Base-by-base conservation (phyloP, 2,113 vertebrate species). In the Rhinoderma darwinii region DNA sequence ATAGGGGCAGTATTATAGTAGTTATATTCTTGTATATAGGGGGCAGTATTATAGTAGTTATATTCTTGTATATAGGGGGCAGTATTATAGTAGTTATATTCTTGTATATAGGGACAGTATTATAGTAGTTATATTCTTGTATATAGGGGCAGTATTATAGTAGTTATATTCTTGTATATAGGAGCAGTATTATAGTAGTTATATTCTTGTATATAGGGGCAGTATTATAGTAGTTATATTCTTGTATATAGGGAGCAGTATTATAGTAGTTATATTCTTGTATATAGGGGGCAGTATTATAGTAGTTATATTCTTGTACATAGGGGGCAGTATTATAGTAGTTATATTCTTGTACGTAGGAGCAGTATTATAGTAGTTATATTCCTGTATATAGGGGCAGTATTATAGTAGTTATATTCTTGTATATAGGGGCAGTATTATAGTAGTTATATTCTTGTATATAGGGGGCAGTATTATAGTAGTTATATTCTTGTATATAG, bases 381-480 rank as follows among this genome's bases (percentile, higher is more conserved):
- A 63, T 63, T 63, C 59, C 14, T 63, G 59, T 63, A 63, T n/a
- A n/a, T n/a, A n/a, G n/a, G n/a, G n/a, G n/a, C 59, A 63, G 59
- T 63, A 63, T 63, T 63, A 63, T 63, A 63, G 59, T 63, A 63
- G 59, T 66, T 66, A 66, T 66, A 66, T 66, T 66, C 61, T 32
- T 66, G 61, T 66, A 66, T 14, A 66, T 66, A 66, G n/a, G 27
- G n/a, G 63, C 63, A 68, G 63, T 68, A 68, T 68, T 68, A 68
- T 68, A 68, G 63, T 35, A 68, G 63, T 68, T 68, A 68, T 68
- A 68, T 68, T 68, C 63, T 68, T 68, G 63, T 68, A 35, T 14
- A 68, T 68, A 32, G 63, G 25, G 27, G 47, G n/a, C 61, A 66
- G 61, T 66, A 66, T 66, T 66, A 66, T 66, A 66, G 61, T 32